Conservation (phyloP, 2,797 vertebrate species). For the Coreius guichenoti region DNA sequence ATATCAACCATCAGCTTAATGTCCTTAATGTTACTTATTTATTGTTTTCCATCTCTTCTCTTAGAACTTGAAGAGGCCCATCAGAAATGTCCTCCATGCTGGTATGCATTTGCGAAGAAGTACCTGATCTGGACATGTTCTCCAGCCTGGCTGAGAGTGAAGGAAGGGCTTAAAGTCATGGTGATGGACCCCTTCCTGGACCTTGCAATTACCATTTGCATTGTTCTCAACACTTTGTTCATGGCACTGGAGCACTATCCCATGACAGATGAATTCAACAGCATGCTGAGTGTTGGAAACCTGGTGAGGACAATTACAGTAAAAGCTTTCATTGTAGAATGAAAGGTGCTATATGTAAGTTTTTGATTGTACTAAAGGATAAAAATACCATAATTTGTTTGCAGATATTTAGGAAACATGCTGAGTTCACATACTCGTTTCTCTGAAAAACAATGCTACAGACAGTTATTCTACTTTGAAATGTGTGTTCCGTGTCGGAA, state of each 20-base stretch:
- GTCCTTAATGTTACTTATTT: background rate
- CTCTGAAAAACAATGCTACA: too few relatives aligned
- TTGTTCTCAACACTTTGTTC: conserved; percentile 97
- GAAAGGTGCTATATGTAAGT: too few relatives aligned
- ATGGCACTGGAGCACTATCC: conserved; percentile 98
- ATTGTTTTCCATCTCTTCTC: conserved; percentile 20
- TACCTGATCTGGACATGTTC: conserved; percentile 96
- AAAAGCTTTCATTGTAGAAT: background rate
- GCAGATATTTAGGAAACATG: too few relatives aligned
- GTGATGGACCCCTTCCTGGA: conserved; percentile 98
- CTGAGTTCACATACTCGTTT: too few relatives aligned
- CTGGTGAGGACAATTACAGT: conserved; percentile 81
- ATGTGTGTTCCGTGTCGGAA: too few relatives aligned
- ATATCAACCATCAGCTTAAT: background rate
- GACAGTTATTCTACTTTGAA: too few relatives aligned
- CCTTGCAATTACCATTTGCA: conserved; percentile 95
- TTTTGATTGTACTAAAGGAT: too few relatives aligned
- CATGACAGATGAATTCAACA: conserved; percentile 94
- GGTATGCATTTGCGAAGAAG: conserved; percentile 89
- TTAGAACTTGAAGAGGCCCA: conserved; percentile 93
- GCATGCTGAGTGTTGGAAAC: conserved; percentile 95
- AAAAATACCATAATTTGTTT: too few relatives aligned
- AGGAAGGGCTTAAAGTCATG: conserved; percentile 88
- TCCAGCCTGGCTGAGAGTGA: conserved; percentile 89
- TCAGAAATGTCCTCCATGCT: conserved; percentile 94